Evolutionary conservation across 2,797 vertebrate species (phyloP).

Genomic region (Gymnothorax javanicus): DNA sequence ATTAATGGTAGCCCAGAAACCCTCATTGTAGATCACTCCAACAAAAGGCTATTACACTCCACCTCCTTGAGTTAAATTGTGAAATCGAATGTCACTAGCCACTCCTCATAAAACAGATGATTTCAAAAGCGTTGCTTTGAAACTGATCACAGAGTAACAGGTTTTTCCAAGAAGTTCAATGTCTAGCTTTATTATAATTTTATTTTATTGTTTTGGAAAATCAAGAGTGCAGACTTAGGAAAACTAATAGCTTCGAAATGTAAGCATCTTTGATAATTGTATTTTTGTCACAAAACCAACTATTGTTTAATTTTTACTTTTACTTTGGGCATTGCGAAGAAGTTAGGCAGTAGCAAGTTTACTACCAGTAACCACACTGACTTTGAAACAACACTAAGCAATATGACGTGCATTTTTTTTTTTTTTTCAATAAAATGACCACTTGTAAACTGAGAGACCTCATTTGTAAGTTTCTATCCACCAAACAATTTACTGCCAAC

Average conservation of each 20-base stretch:
- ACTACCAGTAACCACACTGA: too few relatives aligned
- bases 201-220: not conserved
- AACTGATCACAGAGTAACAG: not conserved
- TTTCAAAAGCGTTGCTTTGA: not conserved
- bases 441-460: too few relatives aligned
- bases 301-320: too few relatives aligned
- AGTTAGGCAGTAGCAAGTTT: too few relatives aligned
- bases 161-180: not conserved
- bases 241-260: not conserved
- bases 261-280: not conserved
- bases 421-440: too few relatives aligned
- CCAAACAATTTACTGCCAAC: too few relatives aligned
- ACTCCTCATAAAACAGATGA: not conserved
- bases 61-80: constrained; percentile 6
- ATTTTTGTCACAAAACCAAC: too few relatives aligned
- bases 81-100: not conserved
- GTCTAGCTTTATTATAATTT: not conserved
- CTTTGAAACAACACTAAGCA: too few relatives aligned
- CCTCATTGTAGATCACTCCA: constrained; percentile 8
- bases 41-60: constrained; percentile 4
- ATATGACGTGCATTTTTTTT: too few relatives aligned
- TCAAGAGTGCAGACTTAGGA: not conserved
- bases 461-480: too few relatives aligned
- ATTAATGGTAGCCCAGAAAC: constrained; percentile 23
- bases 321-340: too few relatives aligned